A percentile compares a stretch with the other conserved stretches of the same genome.
phyloP scores from a whole-genome alignment of 2,113 vertebrate genomes.

The Gasterosteus aculeatus region DNA sequence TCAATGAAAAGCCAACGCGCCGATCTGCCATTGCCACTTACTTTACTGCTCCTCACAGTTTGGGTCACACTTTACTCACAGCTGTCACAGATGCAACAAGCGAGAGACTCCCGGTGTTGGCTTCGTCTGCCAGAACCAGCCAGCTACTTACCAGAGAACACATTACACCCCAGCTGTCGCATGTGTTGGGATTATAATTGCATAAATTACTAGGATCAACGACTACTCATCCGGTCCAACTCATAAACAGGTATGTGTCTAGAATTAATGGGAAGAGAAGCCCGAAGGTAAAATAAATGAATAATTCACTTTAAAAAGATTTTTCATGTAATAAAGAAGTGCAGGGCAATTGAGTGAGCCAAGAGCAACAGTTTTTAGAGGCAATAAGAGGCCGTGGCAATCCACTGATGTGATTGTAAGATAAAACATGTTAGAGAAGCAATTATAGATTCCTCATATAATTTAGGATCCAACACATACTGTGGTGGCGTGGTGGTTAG shows the following conservation, averaged over 20 bases:
- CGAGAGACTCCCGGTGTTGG: not conserved
- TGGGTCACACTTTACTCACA: not conserved
- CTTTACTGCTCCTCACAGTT: constrained; percentile 15
- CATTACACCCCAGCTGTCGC: not conserved
- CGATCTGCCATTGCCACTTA: not conserved
- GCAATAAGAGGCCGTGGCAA: not conserved
- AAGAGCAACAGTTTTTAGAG: not conserved
- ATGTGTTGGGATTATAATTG: not conserved
- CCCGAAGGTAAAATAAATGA: not conserved
- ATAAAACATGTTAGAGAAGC: not conserved
- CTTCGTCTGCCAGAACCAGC: not conserved
- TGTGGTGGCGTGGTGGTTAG: too few relatives aligned
- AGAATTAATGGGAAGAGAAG: not conserved
- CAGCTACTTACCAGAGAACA: not conserved
- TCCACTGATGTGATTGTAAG: not conserved
- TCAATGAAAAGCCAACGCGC: not conserved
- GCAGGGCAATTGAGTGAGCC: not conserved
- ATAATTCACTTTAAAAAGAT: not conserved
- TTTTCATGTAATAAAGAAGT: not conserved
- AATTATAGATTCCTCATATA: not conserved
- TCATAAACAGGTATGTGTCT: not conserved
- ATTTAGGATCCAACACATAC: not conserved
- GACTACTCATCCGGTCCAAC: not conserved
- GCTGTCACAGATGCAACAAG: not conserved
- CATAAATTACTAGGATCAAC: not conserved